phyloP scores from a whole-genome alignment of 2,797 vertebrate species.

The Choloepus didactylus region DNA sequence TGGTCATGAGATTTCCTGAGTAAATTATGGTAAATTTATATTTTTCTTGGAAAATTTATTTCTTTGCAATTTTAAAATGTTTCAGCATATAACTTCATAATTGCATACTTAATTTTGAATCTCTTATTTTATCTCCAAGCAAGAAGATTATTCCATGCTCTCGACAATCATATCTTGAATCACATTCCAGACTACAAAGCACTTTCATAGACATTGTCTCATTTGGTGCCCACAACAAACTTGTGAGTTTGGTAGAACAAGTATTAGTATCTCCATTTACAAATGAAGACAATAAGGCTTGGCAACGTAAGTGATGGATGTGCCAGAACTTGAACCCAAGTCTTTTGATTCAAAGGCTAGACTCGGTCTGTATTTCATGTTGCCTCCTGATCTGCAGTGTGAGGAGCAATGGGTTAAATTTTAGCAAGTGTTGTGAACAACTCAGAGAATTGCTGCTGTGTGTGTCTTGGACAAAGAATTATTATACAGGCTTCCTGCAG shows the following conservation, averaged over 20 bases:
- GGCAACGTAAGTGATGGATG: neutral
- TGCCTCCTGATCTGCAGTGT: conserved; percentile 29
- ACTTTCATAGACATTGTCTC: neutral
- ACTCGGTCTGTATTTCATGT: conserved; percentile 25
- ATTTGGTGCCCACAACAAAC: conserved; percentile 5
- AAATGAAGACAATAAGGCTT: conserved; percentile 10
- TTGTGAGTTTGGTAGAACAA: neutral
- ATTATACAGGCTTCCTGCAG: conserved; percentile 80
- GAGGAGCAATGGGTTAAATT: conserved; percentile 76
- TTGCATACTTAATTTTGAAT: neutral
- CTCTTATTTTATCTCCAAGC: conserved; percentile 45
- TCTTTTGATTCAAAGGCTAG: neutral
- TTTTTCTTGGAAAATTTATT: conserved; percentile 56
- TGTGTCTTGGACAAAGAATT: conserved; percentile 83
- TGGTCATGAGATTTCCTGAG: neutral
- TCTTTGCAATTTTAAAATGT: conserved; percentile 42
- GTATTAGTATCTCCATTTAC: neutral
- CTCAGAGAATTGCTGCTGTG: conserved; percentile 81
- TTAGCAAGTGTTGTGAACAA: conserved; percentile 72
- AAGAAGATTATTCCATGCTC: neutral
- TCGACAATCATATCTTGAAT: conserved; percentile 39
- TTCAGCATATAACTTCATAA: conserved; percentile 5
- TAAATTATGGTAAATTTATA: conserved; percentile 43
- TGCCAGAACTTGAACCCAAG: neutral
- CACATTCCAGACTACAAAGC: conserved; percentile 36